phyloP scores from a whole-genome alignment of 2,797 vertebrate species.

The Pogonophryne albipinna region DNA sequence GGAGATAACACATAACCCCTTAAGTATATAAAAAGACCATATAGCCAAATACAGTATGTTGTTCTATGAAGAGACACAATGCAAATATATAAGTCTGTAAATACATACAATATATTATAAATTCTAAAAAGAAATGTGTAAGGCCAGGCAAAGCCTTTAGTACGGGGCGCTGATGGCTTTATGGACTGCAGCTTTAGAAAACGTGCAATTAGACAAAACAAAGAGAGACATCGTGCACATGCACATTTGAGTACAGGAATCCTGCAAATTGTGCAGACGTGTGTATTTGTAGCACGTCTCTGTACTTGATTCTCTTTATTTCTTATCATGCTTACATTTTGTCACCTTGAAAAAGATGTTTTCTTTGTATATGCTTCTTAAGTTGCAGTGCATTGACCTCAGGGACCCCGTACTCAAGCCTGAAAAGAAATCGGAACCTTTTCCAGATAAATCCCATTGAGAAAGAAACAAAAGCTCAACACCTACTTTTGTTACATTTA shows the following conservation, averaged over 20 bases:
- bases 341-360: neutral
- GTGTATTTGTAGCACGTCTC: neutral
- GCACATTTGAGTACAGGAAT: neutral
- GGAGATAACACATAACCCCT: slow-evolving; percentile 20
- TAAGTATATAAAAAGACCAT: slow-evolving; percentile 26
- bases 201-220: neutral
- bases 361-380: neutral
- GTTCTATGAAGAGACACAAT: slow-evolving; percentile 20
- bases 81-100: slow-evolving; percentile 24
- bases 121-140: slow-evolving; percentile 2
- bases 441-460: slow-evolving; percentile 6
- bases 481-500: slow-evolving; percentile 36
- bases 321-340: neutral
- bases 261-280: neutral
- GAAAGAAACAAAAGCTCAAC: slow-evolving; percentile 7
- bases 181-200: neutral
- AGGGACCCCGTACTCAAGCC: neutral
- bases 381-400: neutral
- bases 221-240: neutral
- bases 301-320: neutral
- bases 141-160: neutral
- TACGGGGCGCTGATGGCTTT: neutral
- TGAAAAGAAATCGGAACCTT: neutral
- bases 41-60: slow-evolving; percentile 18
- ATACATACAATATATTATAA: slow-evolving; percentile 48